phyloP scores from a whole-genome alignment of 2,797 vertebrate genomes.

The Argya squamiceps region DNA sequence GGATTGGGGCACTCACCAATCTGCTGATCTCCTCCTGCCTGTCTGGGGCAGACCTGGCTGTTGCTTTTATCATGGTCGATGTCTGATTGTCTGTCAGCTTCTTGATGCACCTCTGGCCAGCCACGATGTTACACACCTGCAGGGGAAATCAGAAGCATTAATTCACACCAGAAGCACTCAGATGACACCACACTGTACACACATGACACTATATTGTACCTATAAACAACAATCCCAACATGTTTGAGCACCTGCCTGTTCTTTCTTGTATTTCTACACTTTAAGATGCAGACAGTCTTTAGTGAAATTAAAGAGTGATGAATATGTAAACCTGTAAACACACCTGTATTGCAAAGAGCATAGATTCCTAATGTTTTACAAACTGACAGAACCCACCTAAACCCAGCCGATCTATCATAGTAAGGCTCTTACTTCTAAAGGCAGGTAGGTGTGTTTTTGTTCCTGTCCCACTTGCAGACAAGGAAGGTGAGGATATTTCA shows the following conservation, averaged over 20 bases:
- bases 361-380: neutral
- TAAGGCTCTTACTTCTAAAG: conserved; percentile 90
- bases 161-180: neutral
- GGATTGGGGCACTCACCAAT: conserved; percentile 83
- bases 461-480: conserved; percentile 99
- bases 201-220: rapidly evolving
- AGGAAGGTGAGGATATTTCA: conserved; percentile 97
- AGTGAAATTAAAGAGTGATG: neutral
- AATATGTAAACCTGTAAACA: neutral
- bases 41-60: conserved; percentile 94
- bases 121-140: conserved; percentile 98
- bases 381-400: neutral
- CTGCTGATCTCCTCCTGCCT: conserved; percentile 97
- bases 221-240: rapidly evolving
- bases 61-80: conserved; percentile 99
- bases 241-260: neutral
- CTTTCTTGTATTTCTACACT: neutral
- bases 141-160: neutral
- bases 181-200: rapidly evolving
- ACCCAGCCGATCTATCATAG: neutral
- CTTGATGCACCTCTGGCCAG: conserved; percentile 97
- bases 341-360: neutral
- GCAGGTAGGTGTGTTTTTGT: conserved; percentile 99
- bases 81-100: conserved; percentile 99
- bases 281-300: neutral